Evolutionary conservation across 2,113 vertebrate genomes (phyloP), one percentile per base, ranked within the genome.

Genomic region (Dipodomys ordii): DNA sequence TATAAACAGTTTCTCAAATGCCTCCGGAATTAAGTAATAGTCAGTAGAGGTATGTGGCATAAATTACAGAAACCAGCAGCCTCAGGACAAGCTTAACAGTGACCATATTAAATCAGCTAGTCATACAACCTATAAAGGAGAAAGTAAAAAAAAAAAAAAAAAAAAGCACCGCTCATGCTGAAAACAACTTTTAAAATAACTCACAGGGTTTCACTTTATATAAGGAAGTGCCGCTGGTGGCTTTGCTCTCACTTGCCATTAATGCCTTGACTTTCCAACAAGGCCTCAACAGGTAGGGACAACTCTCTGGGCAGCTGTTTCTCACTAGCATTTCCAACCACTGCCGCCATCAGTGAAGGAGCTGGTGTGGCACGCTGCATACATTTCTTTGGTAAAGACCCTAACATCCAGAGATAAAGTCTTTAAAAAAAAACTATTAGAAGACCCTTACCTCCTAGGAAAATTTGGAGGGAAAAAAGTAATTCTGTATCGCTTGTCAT

Each of bases 51-150:
- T 44, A 3, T 77, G 5, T 67, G 19, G n/a, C 90, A 53, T n/a
- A 39, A 91, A 94, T 83, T 88, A 9, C 32, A 92, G 89, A 57
- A 68, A 84, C 92, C 64, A 96, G 64, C 65, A 96, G 84, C 49
- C 16, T 72, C 86, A 83, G 64, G 71, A 73, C 92, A 94, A 79
- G 2, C 0, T 92, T 67, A 91, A 90, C 32, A 83, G 27, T 93
- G 44, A 95, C 76, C 90, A 93, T 27, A 87, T 93, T 96, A 87
- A 95, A 97, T 91, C 60, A 92, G 68, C 76, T 13, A 79, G 35
- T 65, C 27, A 9, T 83, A 76, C 72, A 60, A 62, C 57, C 79
- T 89, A 57, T 90, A 84, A 97, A 95, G 90, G 25, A 94, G 13
- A 97, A 97, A 83, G 53, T 96, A 82, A 71, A 92, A 39, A 39